Evolutionary conservation across 1,140 invertebrate genomes (phyloP), one percentile per base, ranked within the genome.

Genomic region (Ceratina japonica): DNA sequence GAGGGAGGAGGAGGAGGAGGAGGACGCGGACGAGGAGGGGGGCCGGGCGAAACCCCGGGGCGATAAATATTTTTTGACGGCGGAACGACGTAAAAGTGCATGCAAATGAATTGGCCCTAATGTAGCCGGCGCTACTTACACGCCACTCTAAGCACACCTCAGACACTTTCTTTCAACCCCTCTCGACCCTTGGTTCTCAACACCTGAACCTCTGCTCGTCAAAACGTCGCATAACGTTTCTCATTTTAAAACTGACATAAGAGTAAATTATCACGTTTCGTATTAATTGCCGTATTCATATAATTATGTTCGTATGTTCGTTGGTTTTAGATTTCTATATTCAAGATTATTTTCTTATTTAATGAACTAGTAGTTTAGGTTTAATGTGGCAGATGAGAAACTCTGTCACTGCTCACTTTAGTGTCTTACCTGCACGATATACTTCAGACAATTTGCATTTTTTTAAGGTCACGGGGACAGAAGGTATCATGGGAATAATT

Each of bases 21-120:
- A n/a, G n/a, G n/a, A n/a, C n/a, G n/a, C n/a, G n/a, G n/a, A 31
- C 27, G 27, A 31, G 4, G 27, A 84, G 73, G 74, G 79, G 85
- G 88, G 88, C 87, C 87, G 80, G 79, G 74, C 80, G 88, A 86
- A 86, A 88, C 86, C 83, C 82, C 80, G 63, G 81, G 84, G 27
- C 84, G 89, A 88, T 89, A 87, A 89, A 90, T 90, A 90, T 88
- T 88, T 86, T 86, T 86, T 82, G 80, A 78, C 63, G 75, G 31
- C 76, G 84, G 59, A 65, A 82, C 58, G 71, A 85, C 61, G 82
- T 81, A 82, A 86, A 85, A 86, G 80, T 85, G 83, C 76, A 85
- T 86, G 84, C 84, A 85, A 86, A 86, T 85, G 84, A 85, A 85
- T 84, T 74, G 79, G 70, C 82, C 81, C 82, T 85, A 84, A 84